phyloP scores from a whole-genome alignment of 2,888 invertebrate species.

The Minunthozetes semirufus region DNA sequence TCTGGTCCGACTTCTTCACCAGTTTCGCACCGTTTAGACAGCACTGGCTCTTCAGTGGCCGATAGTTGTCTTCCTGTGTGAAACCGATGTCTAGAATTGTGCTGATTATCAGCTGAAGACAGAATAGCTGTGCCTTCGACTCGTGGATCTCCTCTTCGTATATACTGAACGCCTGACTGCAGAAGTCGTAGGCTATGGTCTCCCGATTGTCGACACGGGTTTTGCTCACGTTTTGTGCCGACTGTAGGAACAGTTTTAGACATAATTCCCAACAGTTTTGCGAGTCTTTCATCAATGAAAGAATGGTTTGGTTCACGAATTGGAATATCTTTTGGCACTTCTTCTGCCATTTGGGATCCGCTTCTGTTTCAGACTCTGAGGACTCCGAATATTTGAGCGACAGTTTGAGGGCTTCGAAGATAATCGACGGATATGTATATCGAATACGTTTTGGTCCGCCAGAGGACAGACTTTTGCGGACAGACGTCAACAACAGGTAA shows the following conservation, averaged over 20 bases:
- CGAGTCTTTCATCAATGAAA: conserved; percentile 84
- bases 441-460: conserved; percentile 82
- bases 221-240: conserved; percentile 83
- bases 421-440: conserved; percentile 84
- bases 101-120: conserved; percentile 88
- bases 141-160: conserved; percentile 99
- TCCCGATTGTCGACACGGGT: conserved; percentile 91
- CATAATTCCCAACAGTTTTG: conserved; percentile 83
- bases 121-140: conserved; percentile 90
- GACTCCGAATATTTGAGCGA: conserved; percentile 73
- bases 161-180: conserved; percentile 88
- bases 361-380: conserved; percentile 55
- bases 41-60: conserved; percentile 89
- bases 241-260: conserved; percentile 85
- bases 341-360: conserved; percentile 97
- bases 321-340: conserved; percentile 97
- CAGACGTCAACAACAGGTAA: conserved; percentile 49
- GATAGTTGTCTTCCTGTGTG: conserved; percentile 92
- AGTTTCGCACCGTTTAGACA: conserved; percentile 56
- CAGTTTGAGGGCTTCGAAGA: conserved; percentile 85
- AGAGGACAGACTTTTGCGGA: conserved; percentile 78
- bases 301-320: conserved; percentile 93
- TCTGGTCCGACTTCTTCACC: conserved; percentile 96
- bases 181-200: conserved; percentile 95
- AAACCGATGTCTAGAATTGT: conserved; percentile 91